Evolutionary conservation across 2,113 vertebrate genomes (phyloP).

Genomic region (Aviceda subcristata): DNA sequence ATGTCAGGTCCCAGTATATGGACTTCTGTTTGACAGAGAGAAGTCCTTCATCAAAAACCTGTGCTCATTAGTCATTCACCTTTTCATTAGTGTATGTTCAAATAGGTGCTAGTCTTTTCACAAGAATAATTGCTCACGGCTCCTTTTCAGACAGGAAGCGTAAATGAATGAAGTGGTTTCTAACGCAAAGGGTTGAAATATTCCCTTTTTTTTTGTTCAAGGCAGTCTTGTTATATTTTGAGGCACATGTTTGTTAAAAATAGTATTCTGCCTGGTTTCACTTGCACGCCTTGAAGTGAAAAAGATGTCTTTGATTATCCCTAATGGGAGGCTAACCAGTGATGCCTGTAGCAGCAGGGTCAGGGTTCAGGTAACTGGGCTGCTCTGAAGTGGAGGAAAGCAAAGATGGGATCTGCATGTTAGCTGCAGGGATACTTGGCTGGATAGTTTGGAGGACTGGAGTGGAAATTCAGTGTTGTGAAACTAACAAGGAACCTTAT

Average conservation of each 20-base stretch:
- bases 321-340: background rate
- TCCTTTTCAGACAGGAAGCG: background rate
- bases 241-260: background rate
- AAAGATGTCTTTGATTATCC: background rate
- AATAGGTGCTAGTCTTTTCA: background rate
- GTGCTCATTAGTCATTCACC: background rate
- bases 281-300: background rate
- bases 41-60: background rate
- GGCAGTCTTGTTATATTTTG: background rate
- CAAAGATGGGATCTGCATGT: background rate
- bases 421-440: background rate
- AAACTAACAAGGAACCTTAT: background rate
- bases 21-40: background rate
- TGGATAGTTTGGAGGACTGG: background rate
- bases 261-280: background rate
- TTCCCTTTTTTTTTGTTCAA: accelerated
- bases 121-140: background rate
- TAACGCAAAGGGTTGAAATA: background rate
- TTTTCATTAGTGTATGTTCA: background rate
- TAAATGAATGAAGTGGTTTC: background rate
- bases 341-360: background rate
- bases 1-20: background rate
- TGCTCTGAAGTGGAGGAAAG: background rate
- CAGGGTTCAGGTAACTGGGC: background rate
- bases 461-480: background rate